These are phyloP conservation scores for Euclidia mi DNA, from an alignment of 2,888 invertebrate species.

Conservation along the genomic window DNA sequence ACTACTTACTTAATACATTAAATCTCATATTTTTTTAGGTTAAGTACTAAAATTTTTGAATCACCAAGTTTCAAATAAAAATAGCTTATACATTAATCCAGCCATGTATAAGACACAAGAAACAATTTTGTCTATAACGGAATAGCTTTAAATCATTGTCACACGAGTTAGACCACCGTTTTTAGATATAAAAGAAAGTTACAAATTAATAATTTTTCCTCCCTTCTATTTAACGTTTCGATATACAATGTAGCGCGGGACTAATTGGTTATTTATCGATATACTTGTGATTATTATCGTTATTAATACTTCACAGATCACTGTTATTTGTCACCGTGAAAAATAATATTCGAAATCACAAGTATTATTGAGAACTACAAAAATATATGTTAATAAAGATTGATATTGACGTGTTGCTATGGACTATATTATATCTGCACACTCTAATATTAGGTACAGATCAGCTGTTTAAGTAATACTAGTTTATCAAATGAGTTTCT, in stretches of 20 bases:
- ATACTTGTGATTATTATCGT: slow-evolving; percentile 48
- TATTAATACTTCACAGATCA: slow-evolving; percentile 8
- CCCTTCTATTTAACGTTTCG: slow-evolving; percentile 66
- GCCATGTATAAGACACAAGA: slow-evolving; percentile 42
- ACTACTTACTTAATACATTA: slow-evolving; percentile 1
- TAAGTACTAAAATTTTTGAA: slow-evolving; percentile 1
- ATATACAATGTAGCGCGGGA: slow-evolving; percentile 77
- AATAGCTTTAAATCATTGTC: slow-evolving; percentile 85
- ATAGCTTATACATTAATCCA: slow-evolving; percentile 24
- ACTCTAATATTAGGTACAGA: slow-evolving; percentile 26
- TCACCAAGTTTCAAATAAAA: slow-evolving; percentile 8
- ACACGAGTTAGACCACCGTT: slow-evolving; percentile 87
- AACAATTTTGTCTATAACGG: slow-evolving; percentile 63
- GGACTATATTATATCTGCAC: slow-evolving; percentile 59
- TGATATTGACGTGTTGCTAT: slow-evolving; percentile 70
- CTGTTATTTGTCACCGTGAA: slow-evolving; percentile 7
- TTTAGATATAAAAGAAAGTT: slow-evolving; percentile 75
- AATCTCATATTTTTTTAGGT: not conserved
- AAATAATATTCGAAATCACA: slow-evolving; percentile 34
- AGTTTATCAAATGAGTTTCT: slow-evolving; percentile 8
- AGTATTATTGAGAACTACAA: slow-evolving; percentile 46
- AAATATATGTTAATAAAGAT: slow-evolving; percentile 56
- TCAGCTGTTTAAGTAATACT: slow-evolving; percentile 14
- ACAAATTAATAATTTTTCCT: slow-evolving; percentile 59
- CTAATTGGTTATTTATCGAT: slow-evolving; percentile 62